Base-by-base conservation (phyloP, 2,888 invertebrate species). In the Tetragnatha montana region DNA sequence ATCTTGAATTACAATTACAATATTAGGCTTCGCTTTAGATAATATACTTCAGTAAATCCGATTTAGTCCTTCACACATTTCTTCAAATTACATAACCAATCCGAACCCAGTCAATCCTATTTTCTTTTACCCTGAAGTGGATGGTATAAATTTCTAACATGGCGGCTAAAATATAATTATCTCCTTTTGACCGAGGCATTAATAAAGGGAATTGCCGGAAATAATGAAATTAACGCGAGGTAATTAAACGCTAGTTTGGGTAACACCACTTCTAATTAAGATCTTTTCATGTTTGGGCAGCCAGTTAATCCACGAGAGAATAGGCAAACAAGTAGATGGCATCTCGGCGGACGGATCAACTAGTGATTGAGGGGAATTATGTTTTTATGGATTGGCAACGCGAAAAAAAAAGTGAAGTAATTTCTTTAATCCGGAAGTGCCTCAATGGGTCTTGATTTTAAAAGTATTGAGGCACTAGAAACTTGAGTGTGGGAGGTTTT, bases 131-230 rank as follows among this genome's bases (percentile, higher is more conserved):
- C 35, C 17, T 60, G 4, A 60, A 60, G 60, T 60, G 22, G 75
- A 6, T 8, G 21, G 12, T 22, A 7, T 78, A 12, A 4, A 78
- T 60, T 78, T 78, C 22, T 60, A 21, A 74, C n/a, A 35, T 51
- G n/a, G 51, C 51, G 22, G 14, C 82, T 22, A 51, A 82, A 82
- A 82, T 82, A 73, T 73, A 82, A 74, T 82, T 82, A 74, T 51
- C 51, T 35, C 51, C 71, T 74, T 35, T 73, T 73, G 74, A 22
- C 51, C 73, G 60, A 14, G 73, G 82, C 73, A 51, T 60, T 82
- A 82, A 82, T 82, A 74, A 82, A 74, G 51, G 22, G 82, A 82
- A 74, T 22, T 82, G 82, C 35, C 22, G 21, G 73, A 73, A 74
- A 10, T 74, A 82, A 82, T 82, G 82, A 74, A 82, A 74, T 82